phyloP scores from a whole-genome alignment of 2,888 invertebrate genomes.

The Noctua fimbriata region DNA sequence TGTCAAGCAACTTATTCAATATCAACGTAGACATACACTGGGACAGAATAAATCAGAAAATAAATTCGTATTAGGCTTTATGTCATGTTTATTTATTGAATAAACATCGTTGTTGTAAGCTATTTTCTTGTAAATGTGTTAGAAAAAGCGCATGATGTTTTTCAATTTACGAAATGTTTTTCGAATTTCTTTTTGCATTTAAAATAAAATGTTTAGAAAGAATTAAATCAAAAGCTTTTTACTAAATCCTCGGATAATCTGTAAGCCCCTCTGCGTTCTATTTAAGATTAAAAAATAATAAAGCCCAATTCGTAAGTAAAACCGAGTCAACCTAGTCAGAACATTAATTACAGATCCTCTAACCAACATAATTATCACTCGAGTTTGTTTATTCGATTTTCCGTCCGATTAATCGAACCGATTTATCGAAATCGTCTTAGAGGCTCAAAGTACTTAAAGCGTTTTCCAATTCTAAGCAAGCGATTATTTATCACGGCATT shows the following conservation, averaged over 20 bases:
- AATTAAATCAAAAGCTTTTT: conserved; percentile 21
- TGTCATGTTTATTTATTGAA: conserved; percentile 27
- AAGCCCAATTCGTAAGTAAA: conserved; percentile 1
- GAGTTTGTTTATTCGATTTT: conserved; percentile 64
- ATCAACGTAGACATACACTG: conserved; percentile 29
- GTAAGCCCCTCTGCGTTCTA: not conserved
- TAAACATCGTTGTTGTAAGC: conserved; percentile 8
- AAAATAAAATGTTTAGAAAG: conserved; percentile 7
- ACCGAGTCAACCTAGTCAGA: conserved; percentile 16
- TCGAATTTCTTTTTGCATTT: not conserved
- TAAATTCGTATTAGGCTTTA: conserved; percentile 31
- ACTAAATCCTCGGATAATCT: conserved; percentile 27
- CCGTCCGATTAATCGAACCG: conserved; percentile 57
- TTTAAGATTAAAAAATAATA: conserved; percentile 32
- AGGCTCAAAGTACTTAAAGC: conserved; percentile 61
- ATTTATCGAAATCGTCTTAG: conserved; percentile 65
- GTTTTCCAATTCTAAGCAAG: conserved; percentile 65
- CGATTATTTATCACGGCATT: conserved; percentile 65
- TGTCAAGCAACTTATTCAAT: conserved; percentile 54
- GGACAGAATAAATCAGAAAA: conserved; percentile 43
- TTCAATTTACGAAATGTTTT: conserved; percentile 4
- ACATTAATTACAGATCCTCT: conserved; percentile 53
- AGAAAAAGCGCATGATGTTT: not conserved
- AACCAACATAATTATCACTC: conserved; percentile 57
- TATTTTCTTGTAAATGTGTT: conserved; percentile 16